Base-by-base conservation (phyloP, 2,113 vertebrate species). In the Phoenicopterus ruber region DNA sequence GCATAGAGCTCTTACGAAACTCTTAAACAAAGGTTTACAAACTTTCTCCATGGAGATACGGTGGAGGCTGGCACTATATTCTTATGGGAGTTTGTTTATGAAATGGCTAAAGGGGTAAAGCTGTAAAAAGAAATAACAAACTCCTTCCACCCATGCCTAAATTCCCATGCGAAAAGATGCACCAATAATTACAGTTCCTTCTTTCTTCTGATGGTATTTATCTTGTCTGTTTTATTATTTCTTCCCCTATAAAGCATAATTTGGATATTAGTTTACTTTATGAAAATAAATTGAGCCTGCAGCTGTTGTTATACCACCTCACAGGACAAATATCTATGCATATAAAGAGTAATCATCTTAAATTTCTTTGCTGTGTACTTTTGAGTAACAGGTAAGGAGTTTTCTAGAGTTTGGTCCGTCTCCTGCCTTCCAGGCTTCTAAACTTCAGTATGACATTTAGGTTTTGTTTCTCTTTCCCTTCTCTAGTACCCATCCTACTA, bases 381-480 rank as follows among this genome's bases (percentile, higher is more conserved):
- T 61, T 83, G 49, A 92, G 22, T 71, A 84, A 71, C 11, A 88
- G 24, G n/a, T 82, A 86, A 61, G 38, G 86, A 87, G 95, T 96
- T 73, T 73, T 81, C 91, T 72, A 67, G 52, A 67, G 52, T 73
- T 90, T 96, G 72, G 29, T 81, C 40, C n/a, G n/a, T n/a, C n/a
- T n/a, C n/a, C 77, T 94, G 71, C 44, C 50, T 88, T 73, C 13
- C 32, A 66, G 74, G 87, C 85, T 92, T 82, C 88, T 19, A 70
- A 93, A 93, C 58, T 92, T 93, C 29, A 82, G 14, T 58, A 62
- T 82, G 87, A 74, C 38, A 62, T 79, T 92, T 92, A 92, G 74
- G 38, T 38, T 81, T 44, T 26, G 29, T 61, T 61, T 57, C 57
- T 58, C 22, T 55, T 83, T 81, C 42, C 72, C 77, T 73, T 94